Base-by-base conservation (phyloP, 2,888 invertebrate genomes). In the Tolmerus cingulatus region DNA sequence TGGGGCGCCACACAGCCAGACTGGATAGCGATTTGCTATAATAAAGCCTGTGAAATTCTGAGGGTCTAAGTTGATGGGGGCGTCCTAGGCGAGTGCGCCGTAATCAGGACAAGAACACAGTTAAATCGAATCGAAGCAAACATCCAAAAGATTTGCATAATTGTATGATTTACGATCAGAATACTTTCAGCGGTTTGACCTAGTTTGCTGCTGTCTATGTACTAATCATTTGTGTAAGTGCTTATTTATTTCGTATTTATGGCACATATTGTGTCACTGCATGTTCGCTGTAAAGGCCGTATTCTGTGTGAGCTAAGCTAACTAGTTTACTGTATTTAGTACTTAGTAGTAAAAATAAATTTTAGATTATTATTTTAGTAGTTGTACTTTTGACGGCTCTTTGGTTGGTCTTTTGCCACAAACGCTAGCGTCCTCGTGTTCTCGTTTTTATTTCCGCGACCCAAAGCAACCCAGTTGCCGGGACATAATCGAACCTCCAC, bases 1-100 rank as follows among this genome's bases (percentile, higher is more conserved):
- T 99, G 99, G 99, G 99, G 99, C 5, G 97, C 98, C 85, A 99
- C 99, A n/a, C 99, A 99, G 92, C 99, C 99, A 14, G 99, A 99
- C 93, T 99, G 99, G 99, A 99, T 99, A 91, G 98, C 99, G 87
- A 99, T 99, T 92, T 99, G 99, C 94, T 99, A 99, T 93, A 98
- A 99, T 93, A 97, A 98, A 92, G 97, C 97, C 90, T 95, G 99
- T 85, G 99, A 99, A 94, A 99, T 99, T 90, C 94, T 99, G 90
- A 95, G 99, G 92, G 99, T 99, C 90, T 99, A 96, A 95, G 90
- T 76, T 34, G 23, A 27, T 19, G 34, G 81, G 55, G 27, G 77
- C 77, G 40, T 19, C 66, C 30, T 77, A 37, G 37, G 37, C 37
- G 30, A 40, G 77, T 37, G n/a, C 37, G 40, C 37, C 77, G 77